phyloP scores from a whole-genome alignment of 1,140 invertebrate genomes.

The Drosophila auraria region DNA sequence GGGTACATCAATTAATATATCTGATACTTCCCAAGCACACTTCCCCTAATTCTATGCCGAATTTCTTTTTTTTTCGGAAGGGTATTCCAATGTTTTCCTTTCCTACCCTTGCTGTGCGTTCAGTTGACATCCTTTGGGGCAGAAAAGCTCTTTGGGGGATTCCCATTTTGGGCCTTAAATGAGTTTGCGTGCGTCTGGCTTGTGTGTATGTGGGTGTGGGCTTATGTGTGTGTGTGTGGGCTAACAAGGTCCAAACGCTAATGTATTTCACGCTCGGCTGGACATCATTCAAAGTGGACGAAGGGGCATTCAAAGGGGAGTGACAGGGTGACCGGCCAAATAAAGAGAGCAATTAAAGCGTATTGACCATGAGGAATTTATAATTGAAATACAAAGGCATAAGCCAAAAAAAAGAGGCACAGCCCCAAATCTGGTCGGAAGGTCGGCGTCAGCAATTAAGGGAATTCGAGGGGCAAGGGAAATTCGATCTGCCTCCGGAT shows the following conservation, averaged over 20 bases:
- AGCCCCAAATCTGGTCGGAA: conserved; percentile 49
- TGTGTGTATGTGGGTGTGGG: conserved; percentile 4
- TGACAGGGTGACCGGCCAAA: conserved; percentile 44
- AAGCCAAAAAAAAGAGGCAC: conserved; percentile 49
- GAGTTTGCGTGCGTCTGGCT: conserved; percentile 56
- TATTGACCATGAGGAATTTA: conserved; percentile 82
- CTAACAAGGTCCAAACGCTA: conserved; percentile 57
- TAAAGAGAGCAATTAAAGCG: conserved; percentile 81
- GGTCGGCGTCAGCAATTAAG: conserved; percentile 77
- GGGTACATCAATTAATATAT: neutral
- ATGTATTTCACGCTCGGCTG: conserved; percentile 55
- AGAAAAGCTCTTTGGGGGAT: conserved; percentile 50
- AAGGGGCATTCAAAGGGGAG: conserved; percentile 8
- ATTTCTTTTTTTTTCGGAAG: conserved; percentile 11
- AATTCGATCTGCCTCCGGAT: conserved; percentile 33
- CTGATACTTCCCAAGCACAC: neutral
- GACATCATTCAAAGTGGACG: conserved; percentile 41
- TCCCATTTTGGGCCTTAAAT: conserved; percentile 69
- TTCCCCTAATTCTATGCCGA: neutral
- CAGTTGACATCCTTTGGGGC: conserved; percentile 42
- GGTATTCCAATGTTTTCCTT: conserved; percentile 12
- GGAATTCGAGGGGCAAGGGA: conserved; percentile 15
- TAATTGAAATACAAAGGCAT: conserved; percentile 72
- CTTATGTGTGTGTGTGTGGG: conserved; percentile 27
- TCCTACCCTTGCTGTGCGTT: neutral